These are phyloP conservation scores for Hydra vulgaris DNA, from an alignment of 30 jellyfish, hydroid and myxozoan species.

Conservation along the genomic window DNA sequence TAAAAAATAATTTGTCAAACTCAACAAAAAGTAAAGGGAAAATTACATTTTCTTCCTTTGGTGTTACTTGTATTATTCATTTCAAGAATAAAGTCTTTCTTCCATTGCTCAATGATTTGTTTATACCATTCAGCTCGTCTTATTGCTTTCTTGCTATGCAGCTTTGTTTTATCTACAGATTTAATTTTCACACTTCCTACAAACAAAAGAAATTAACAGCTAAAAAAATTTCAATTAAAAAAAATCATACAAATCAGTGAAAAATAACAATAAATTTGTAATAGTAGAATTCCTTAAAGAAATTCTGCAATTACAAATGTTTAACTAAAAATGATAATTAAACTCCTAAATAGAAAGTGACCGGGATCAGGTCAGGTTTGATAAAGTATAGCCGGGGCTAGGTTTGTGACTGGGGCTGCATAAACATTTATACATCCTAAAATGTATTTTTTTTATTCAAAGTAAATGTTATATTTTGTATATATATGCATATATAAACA, in stretches of 20 bases:
- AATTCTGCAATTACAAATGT: no score
- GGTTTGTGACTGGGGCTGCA: no score
- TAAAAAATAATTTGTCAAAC: not conserved
- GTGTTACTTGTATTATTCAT: conserved; percentile 8
- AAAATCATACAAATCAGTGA: not conserved
- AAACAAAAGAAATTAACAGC: not conserved
- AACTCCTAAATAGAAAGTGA: no score
- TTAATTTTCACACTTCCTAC: conserved; percentile 16
- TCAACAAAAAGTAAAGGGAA: not conserved
- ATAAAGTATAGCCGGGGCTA: no score
- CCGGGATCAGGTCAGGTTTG: no score
- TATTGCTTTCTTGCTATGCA: not conserved
- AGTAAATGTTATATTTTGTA: no score
- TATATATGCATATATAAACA: no score
- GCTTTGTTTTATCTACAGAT: conserved; percentile 21
- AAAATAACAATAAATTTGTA: not conserved
- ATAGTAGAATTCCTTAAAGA: no score
- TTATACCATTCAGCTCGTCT: conserved; percentile 18
- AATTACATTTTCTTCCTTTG: not conserved
- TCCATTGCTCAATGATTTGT: conserved; percentile 20
- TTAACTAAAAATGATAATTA: no score
- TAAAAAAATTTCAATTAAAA: conserved; percentile 5
- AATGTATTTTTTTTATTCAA: no score
- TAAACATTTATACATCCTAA: no score
- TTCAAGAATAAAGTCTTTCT: conserved; percentile 18